Base-by-base conservation (phyloP, 2,113 vertebrate species). In the Pelobates fuscus region DNA sequence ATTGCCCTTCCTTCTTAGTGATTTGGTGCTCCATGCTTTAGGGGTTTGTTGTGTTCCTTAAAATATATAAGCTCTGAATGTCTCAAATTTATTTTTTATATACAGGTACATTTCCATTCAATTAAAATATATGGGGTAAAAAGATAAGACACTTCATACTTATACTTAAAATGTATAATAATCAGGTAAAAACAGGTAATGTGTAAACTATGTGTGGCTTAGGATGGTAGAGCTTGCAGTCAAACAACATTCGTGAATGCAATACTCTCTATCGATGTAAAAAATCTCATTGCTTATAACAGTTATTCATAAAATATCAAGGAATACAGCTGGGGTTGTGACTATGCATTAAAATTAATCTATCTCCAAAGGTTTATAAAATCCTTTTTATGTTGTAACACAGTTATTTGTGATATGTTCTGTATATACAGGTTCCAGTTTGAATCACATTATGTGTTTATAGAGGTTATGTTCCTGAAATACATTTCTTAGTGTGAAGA, bases 361-460 rank as follows among this genome's bases (percentile, higher is more conserved):
- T 49, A 4, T 2, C 12, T 17, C 44, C 44, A 14, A 15, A 4
- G 14, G 10, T 1, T 18, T 18, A 49, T 17, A 18, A 49, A 14
- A 49, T 17, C 52, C 17, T 21, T 20, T 55, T 55, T 55, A 21
- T 55, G n/a, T 55, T 55, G 7, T 55, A 55, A 23, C 8, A 55
- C 52, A 55, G 20, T 23, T 8, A 21, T 55, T 2, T 49, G 44
- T 49, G 3, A 17, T 12, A 55, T n/a, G 10, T 20, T 55, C 57
- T 27, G 1, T n/a, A 8, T 65, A 37, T 24, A 24, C 21, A 8
- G 8, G 30, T 24, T 24, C n/a, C 32, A 12, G 20, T 81, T 74
- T 58, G 77, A 46, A 81, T 80, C 12, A 49, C 12, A 49, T 49
- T 18, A 8, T 4, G 1, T 14, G 17, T 49, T 49, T 49, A 49